Evolutionary conservation across 2,113 vertebrate genomes (phyloP), one percentile per base, ranked within the genome.

Genomic region (Tyrannus savana): DNA sequence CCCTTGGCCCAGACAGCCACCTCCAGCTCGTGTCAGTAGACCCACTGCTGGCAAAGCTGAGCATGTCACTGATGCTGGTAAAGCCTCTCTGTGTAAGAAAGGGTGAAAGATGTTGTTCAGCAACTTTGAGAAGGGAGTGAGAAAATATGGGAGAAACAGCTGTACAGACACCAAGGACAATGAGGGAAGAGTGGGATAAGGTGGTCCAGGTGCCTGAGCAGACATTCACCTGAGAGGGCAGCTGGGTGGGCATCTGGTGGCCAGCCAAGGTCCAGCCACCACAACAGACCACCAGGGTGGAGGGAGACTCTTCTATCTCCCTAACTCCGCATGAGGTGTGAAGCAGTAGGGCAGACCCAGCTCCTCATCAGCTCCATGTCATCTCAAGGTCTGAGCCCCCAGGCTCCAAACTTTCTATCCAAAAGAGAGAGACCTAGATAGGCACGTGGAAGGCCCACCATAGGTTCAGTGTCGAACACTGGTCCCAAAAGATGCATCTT

Each of bases 391-490:
- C 27, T 55, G 62, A 90, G 42, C 49, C 50, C 69, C 3, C 14
- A 16, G 42, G 33, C 42, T 16, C 18, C 33, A 64, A 28, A 30
- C 27, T 50, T 71, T 35, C 37, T n/a, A 7, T 13, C 22, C 53
- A 33, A 37, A 67, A 68, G 33, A 28, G 12, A 35, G 22, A 31
- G 14, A 14, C 47, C 12, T 4, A 5, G 42, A 24, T 11, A 21
- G 9, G 21, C 41, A 5, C 14, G 19, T 71, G 31, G 24, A 59
- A 58, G 49, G 25, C 17, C 19, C 30, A 31, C 22, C 22, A 7
- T 4, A 25, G n/a, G 33, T n/a, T 31, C 25, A 4, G 35, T 35
- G 49, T n/a, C 0, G 0, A 68, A 22, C 49, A 9, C n/a, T 9
- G 22, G 11, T 21, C 7, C 76, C 14, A 49, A 28, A 35, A 46